phyloP scores from a whole-genome alignment of 1,140 invertebrate genomes.

The Drosophila nebulosa region DNA sequence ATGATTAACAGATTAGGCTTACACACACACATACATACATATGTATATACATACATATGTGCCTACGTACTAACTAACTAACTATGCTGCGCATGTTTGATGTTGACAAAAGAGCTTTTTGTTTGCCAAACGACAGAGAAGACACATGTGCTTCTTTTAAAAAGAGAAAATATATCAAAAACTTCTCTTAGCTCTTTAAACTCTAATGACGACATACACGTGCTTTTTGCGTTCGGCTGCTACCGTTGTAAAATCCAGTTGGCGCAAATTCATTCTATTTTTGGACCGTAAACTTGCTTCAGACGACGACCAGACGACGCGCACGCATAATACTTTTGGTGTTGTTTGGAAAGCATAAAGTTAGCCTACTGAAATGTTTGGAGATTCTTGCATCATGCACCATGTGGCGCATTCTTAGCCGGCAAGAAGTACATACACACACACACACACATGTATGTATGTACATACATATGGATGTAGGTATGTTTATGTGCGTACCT shows the following conservation, averaged over 20 bases:
- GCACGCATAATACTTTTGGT: neutral
- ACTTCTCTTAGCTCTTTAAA: slow-evolving; percentile 17
- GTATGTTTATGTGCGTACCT: neutral
- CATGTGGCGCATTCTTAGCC: slow-evolving; percentile 16
- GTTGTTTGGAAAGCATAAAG: slow-evolving; percentile 6
- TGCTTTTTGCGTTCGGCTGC: slow-evolving; percentile 17
- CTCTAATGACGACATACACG: slow-evolving; percentile 16
- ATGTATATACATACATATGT: neutral
- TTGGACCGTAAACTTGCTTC: slow-evolving; percentile 27
- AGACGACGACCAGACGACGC: neutral
- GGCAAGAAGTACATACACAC: neutral
- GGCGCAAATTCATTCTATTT: slow-evolving; percentile 6
- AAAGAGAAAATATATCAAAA: neutral
- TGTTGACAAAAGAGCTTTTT: neutral
- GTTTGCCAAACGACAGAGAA: neutral
- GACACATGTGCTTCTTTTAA: neutral
- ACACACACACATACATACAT: neutral
- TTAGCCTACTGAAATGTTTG: slow-evolving; percentile 44
- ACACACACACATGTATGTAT: neutral
- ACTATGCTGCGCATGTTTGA: neutral
- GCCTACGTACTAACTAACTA: neutral
- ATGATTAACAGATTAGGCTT: too few relatives aligned
- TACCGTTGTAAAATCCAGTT: neutral
- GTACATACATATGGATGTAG: neutral
- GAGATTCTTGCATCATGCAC: slow-evolving; percentile 61